These are phyloP conservation scores for Eupithecia tripunctaria DNA, from an alignment of 2,888 invertebrate genomes.

Conservation along the genomic window DNA sequence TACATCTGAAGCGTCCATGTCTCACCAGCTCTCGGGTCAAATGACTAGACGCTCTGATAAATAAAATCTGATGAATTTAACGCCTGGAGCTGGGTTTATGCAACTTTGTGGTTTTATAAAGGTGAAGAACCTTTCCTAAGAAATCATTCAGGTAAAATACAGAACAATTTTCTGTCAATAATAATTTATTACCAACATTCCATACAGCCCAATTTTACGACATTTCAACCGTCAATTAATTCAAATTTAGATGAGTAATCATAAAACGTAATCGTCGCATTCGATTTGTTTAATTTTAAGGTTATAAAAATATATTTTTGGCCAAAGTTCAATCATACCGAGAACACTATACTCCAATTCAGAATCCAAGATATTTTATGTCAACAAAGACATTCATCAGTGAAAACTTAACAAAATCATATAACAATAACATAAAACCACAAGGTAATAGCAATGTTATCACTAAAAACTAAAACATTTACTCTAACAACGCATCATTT, in stretches of 20 bases:
- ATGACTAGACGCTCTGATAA: not conserved
- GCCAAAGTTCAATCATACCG: not conserved
- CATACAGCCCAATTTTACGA: slow-evolving; percentile 51
- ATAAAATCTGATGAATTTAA: not conserved
- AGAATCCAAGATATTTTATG: no score
- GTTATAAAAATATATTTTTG: slow-evolving; percentile 16
- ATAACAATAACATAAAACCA: no score
- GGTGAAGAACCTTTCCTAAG: not conserved
- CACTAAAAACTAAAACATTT: no score
- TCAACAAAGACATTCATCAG: no score
- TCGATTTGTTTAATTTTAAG: slow-evolving; percentile 43
- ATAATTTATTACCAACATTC: slow-evolving; percentile 43
- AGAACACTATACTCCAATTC: no score
- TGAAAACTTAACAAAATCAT: no score
- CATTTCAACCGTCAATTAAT: slow-evolving; percentile 54
- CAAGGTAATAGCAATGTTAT: no score
- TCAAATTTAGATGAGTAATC: slow-evolving; percentile 43
- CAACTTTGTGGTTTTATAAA: not conserved
- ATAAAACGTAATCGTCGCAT: slow-evolving; percentile 43
- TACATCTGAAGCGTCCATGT: not conserved
- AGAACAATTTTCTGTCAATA: slow-evolving; percentile 32
- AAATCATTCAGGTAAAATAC: not conserved
- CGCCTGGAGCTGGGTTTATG: not conserved
- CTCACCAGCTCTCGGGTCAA: not conserved
- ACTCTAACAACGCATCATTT: no score